Evolutionary conservation across 2,113 vertebrate species (phyloP).

Genomic region (Campylomormyrus numenius): DNA sequence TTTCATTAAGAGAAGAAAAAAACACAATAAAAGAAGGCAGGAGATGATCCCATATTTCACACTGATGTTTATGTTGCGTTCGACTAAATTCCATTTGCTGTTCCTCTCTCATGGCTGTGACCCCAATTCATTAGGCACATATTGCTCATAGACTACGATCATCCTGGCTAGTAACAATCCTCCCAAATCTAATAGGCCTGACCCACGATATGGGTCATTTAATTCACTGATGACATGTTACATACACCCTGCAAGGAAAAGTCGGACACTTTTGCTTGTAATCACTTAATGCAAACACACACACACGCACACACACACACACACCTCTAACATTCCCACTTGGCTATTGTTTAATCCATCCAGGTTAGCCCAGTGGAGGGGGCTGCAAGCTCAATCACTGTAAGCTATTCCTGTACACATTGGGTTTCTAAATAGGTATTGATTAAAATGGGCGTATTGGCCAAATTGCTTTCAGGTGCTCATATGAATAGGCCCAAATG

Average conservation of each 20-base stretch:
- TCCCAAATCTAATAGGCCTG: background rate
- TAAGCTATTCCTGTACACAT: slow-evolving; percentile 25
- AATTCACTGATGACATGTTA: background rate
- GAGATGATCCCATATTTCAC: background rate
- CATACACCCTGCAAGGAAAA: background rate
- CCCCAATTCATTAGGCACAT: background rate
- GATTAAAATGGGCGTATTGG: slow-evolving; percentile 27
- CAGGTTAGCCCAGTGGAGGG: slow-evolving; percentile 3
- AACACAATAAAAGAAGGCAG: background rate
- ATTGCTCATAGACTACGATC: background rate
- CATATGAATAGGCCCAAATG: slow-evolving; percentile 8
- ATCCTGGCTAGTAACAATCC: background rate
- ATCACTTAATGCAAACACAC: background rate
- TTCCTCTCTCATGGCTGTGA: background rate
- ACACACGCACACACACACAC: background rate
- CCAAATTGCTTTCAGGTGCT: slow-evolving; percentile 17
- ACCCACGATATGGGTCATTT: background rate
- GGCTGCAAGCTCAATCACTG: slow-evolving; percentile 29
- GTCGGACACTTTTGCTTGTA: background rate
- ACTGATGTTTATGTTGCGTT: background rate
- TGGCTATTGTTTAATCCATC: slow-evolving; percentile 11
- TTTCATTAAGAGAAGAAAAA: background rate
- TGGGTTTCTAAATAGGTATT: slow-evolving; percentile 31
- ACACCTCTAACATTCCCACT: background rate
- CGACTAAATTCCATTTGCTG: background rate